Conservation (phyloP, 2,113 vertebrate genomes). For the Arothron firmamentum region DNA sequence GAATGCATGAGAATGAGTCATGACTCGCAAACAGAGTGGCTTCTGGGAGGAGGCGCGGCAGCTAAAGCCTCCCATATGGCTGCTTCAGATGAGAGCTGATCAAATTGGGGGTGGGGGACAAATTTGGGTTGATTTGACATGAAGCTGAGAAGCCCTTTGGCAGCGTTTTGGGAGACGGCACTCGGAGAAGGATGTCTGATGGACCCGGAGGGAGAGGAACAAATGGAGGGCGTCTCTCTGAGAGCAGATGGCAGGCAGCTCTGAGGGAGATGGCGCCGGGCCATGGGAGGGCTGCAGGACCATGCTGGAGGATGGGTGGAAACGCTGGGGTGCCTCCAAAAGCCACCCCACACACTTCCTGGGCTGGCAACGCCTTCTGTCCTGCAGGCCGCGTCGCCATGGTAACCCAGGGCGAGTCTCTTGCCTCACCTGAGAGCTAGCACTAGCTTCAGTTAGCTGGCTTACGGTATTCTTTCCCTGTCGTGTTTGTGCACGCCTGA, state of each 20-base stretch:
- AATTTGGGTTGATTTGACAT: slow-evolving; percentile 18
- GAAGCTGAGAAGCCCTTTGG: slow-evolving; percentile 25
- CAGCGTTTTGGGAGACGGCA: slow-evolving; percentile 21
- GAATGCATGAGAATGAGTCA: slow-evolving; percentile 23
- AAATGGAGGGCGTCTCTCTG: slow-evolving; percentile 35
- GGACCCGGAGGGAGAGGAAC: not conserved
- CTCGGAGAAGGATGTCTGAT: slow-evolving; percentile 1
- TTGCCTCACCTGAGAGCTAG: too few species aligned
- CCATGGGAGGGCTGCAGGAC: slow-evolving; percentile 20
- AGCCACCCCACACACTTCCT: slow-evolving; percentile 10
- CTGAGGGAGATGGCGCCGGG: slow-evolving; percentile 47
- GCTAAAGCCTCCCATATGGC: slow-evolving; percentile 39
- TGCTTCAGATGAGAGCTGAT: slow-evolving; percentile 26
- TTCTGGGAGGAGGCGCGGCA: slow-evolving; percentile 36
- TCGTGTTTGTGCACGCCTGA: too few species aligned
- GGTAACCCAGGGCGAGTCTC: slow-evolving; percentile 23
- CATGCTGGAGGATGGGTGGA: slow-evolving; percentile 20
- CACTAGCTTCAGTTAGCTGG: too few species aligned
- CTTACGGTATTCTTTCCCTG: too few species aligned
- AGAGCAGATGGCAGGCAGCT: slow-evolving; percentile 65
- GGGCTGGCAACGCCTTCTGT: slow-evolving; percentile 36
- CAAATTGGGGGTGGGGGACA: slow-evolving; percentile 4
- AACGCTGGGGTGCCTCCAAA: slow-evolving; percentile 5
- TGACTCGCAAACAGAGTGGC: not conserved
- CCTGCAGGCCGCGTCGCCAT: slow-evolving; percentile 26